Evolutionary conservation across 2,113 vertebrate genomes (phyloP).

Genomic region (Epinephelus moara): DNA sequence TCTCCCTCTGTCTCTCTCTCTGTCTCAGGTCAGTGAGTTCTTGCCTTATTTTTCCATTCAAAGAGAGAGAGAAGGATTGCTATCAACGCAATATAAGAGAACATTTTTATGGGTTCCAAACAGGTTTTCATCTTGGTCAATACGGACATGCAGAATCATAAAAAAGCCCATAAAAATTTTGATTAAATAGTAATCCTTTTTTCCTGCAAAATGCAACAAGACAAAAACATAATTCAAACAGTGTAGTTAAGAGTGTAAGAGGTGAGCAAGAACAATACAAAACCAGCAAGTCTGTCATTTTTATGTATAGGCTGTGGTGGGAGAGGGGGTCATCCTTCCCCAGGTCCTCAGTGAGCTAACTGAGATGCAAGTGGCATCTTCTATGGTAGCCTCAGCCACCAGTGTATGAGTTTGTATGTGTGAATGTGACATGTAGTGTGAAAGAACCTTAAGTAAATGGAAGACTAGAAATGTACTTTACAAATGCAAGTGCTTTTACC

Average conservation of each 20-base stretch:
- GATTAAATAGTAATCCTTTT: no score
- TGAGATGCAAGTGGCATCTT: no score
- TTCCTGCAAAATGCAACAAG: not conserved
- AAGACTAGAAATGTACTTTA: no score
- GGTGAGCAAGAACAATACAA: not conserved
- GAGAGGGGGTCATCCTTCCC: no score
- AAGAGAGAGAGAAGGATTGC: not conserved
- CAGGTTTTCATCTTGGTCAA: not conserved
- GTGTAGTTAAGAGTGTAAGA: not conserved
- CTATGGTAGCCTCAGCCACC: no score
- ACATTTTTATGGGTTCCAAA: not conserved
- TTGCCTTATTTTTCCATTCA: not conserved
- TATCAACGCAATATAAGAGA: not conserved
- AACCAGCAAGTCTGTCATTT: not conserved
- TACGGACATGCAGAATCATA: not conserved
- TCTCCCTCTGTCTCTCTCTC: conserved; percentile 2
- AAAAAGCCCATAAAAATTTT: not conserved
- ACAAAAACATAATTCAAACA: not conserved
- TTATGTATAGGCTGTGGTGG: not conserved
- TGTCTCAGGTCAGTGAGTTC: conserved; percentile 30
- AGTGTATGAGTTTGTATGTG: no score
- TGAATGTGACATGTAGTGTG: no score
- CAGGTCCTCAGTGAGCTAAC: no score
- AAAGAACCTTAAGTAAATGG: no score
- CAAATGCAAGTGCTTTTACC: no score